These are phyloP conservation scores for Aurelia sp. DNA, from an alignment of 30 jellyfish, hydroid and myxozoan genomes.

Conservation along the genomic window DNA sequence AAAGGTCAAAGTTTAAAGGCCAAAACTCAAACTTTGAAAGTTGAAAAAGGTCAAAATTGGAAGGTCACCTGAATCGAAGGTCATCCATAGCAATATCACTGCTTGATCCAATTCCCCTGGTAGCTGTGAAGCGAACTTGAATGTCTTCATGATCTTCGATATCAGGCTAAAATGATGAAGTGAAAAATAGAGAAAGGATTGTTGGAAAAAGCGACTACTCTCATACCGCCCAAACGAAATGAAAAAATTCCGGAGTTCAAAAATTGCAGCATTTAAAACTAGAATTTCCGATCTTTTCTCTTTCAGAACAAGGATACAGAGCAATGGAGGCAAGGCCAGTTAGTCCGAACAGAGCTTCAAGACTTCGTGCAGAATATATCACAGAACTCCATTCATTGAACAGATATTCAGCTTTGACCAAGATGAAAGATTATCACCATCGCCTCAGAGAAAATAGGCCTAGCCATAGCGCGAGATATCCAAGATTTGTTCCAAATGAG, in stretches of 20 bases:
- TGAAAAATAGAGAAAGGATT: no score
- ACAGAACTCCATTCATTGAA: constrained; percentile 29
- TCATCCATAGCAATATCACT: constrained; percentile 68
- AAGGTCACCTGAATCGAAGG: constrained; percentile 34
- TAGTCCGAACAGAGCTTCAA: constrained; percentile 36
- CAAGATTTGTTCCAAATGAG: constrained; percentile 25
- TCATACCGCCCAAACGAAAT: no score
- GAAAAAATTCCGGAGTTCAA: no score
- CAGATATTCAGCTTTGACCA: constrained; percentile 14
- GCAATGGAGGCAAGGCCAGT: background rate
- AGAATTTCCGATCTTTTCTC: background rate
- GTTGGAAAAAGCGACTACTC: no score
- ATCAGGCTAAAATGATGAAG: constrained; percentile 14
- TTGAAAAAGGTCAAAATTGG: background rate
- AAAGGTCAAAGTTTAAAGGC: background rate
- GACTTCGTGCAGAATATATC: constrained; percentile 31
- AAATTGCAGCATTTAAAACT: no score
- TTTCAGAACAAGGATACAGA: constrained; percentile 8
- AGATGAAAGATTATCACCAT: constrained; percentile 38
- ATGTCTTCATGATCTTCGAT: constrained; percentile 39
- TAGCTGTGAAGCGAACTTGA: constrained; percentile 71
- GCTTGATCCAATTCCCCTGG: constrained; percentile 31
- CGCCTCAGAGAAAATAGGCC: constrained; percentile 40
- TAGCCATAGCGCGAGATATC: constrained; percentile 65
- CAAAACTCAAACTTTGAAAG: background rate